Conservation (phyloP, 2,888 invertebrate genomes). For the Camptogramma bilineatum region DNA sequence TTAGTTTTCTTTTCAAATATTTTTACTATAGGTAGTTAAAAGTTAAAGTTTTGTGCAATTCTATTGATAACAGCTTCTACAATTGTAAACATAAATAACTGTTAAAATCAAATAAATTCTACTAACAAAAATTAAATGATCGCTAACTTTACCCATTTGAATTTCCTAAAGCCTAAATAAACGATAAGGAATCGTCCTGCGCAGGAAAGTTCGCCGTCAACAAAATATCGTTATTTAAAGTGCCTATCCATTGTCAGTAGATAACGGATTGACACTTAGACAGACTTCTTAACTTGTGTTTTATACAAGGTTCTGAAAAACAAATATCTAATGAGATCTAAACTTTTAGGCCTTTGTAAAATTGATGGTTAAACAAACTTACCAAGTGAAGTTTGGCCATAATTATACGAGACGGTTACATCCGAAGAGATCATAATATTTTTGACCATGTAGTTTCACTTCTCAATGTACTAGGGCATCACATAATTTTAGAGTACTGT, state of each 20-base stretch:
- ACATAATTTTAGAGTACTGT: no score
- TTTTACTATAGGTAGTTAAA: background rate
- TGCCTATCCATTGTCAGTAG: constrained; percentile 20
- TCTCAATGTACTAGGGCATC: no score
- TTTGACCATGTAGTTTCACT: no score
- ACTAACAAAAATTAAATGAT: constrained; percentile 50
- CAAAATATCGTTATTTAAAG: constrained; percentile 26
- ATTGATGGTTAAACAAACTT: no score
- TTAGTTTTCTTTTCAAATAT: background rate
- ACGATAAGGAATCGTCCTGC: constrained; percentile 39
- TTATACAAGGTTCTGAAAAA: background rate
- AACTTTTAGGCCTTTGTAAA: background rate
- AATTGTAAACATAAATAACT: constrained; percentile 28
- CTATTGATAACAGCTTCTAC: no score
- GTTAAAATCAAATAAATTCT: constrained; percentile 49
- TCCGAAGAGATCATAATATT: no score
- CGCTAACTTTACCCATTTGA: constrained; percentile 45
- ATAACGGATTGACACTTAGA: constrained; percentile 23
- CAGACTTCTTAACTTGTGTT: constrained; percentile 13
- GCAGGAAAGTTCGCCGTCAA: constrained; percentile 23
- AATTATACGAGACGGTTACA: no score
- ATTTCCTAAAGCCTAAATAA: constrained; percentile 44
- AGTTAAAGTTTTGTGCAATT: no score
- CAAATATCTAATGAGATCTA: background rate
- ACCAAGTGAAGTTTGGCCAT: no score